These are phyloP conservation scores for Lampropteryx suffumata DNA, from an alignment of 2,888 invertebrate genomes.

Conservation along the genomic window DNA sequence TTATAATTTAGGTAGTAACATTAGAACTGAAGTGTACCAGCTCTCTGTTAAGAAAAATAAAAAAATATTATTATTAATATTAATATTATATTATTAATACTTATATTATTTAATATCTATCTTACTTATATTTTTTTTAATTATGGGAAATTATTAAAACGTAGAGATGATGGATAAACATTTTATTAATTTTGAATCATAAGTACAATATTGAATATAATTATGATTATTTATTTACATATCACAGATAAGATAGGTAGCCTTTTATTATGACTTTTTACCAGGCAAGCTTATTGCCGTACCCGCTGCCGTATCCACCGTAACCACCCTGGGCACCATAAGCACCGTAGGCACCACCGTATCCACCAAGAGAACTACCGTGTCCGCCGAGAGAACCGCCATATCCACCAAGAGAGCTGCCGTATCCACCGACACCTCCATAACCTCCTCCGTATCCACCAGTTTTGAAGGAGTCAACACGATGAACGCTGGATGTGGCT, in stretches of 20 bases:
- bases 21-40: too few relatives aligned
- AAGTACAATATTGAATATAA: too few relatives aligned
- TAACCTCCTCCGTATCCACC: slow-evolving; percentile 19
- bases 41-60: too few relatives aligned
- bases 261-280: slow-evolving; percentile 14
- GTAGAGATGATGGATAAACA: too few relatives aligned
- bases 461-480: slow-evolving; percentile 28
- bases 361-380: slow-evolving; percentile 20
- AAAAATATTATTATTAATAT: too few relatives aligned
- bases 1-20: too few relatives aligned
- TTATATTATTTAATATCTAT: too few relatives aligned
- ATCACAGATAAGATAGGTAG: slow-evolving; percentile 29
- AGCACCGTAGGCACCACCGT: slow-evolving; percentile 14
- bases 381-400: slow-evolving; percentile 21
- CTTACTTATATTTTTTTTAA: too few relatives aligned
- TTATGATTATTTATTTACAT: slow-evolving; percentile 23
- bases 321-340: slow-evolving; percentile 15
- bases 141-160: too few relatives aligned
- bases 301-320: slow-evolving; percentile 30
- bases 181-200: too few relatives aligned
- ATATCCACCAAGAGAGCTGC: slow-evolving; percentile 14
- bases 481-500: slow-evolving; percentile 42
- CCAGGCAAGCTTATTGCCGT: slow-evolving; percentile 32
- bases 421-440: slow-evolving; percentile 17
- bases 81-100: too few relatives aligned